These are phyloP conservation scores for Lophura swinhoii DNA, from an alignment of 2,797 vertebrate species.

Conservation along the genomic window DNA sequence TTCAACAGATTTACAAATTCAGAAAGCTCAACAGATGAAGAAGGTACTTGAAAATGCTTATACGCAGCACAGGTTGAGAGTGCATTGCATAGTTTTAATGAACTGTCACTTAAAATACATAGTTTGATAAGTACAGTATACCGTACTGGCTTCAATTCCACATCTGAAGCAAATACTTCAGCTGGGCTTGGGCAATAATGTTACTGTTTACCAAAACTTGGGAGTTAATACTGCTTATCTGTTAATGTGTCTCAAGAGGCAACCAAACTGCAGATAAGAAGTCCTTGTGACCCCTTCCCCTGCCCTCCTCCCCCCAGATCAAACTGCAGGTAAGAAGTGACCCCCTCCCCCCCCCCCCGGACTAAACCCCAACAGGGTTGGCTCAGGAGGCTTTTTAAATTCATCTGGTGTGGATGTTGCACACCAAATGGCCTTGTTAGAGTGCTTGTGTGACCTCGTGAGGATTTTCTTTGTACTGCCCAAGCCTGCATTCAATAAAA, in stretches of 20 bases:
- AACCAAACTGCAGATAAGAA: neutral
- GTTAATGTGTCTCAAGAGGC: neutral
- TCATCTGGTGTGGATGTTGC: neutral
- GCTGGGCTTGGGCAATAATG: neutral
- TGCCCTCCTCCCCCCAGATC: too few relatives aligned
- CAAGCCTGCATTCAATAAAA: neutral
- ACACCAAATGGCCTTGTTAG: neutral
- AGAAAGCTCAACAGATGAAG: constrained; percentile 98
- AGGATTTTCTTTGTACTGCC: neutral
- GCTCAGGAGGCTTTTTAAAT: neutral
- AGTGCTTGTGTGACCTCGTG: neutral
- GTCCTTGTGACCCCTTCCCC: neutral
- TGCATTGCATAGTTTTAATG: neutral
- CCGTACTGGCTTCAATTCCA: rapidly evolving
- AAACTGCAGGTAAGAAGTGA: too few relatives aligned
- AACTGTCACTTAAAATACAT: neutral
- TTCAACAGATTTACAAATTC: constrained; percentile 92
- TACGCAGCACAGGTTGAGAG: neutral
- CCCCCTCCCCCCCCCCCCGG: neutral
- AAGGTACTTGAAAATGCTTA: constrained; percentile 82
- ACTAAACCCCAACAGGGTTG: neutral
- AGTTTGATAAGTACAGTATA: neutral
- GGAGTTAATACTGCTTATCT: neutral
- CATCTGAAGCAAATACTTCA: neutral
- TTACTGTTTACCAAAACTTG: neutral